A percentile compares a stretch with the other conserved stretches of the same genome.
Conservation (phyloP, 2,888 invertebrate genomes). For the Cotesia congregata region DNA sequence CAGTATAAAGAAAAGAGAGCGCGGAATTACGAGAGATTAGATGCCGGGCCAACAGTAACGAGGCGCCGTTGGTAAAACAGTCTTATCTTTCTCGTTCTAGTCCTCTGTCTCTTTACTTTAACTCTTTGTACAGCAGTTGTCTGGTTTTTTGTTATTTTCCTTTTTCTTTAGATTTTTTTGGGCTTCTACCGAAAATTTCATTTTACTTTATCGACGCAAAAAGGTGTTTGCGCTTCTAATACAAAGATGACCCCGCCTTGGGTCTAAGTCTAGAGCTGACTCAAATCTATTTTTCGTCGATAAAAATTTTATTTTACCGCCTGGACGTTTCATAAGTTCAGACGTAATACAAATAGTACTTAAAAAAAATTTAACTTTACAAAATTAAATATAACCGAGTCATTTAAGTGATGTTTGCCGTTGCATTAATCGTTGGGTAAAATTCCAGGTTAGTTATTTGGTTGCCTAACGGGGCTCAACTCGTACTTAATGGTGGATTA, state of each 20-base stretch:
- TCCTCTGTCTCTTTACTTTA: slow-evolving; percentile 26
- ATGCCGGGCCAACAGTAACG: slow-evolving; percentile 58
- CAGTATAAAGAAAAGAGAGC: slow-evolving; percentile 46
- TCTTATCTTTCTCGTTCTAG: slow-evolving; percentile 36
- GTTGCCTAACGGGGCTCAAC: background rate
- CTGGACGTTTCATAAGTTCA: background rate
- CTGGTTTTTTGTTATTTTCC: background rate
- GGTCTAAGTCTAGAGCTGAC: slow-evolving; percentile 21
- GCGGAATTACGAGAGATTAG: slow-evolving; percentile 62
- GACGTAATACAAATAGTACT: too few relatives aligned
- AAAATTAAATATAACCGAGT: background rate
- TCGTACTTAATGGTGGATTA: background rate
- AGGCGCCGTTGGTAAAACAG: slow-evolving; percentile 61
- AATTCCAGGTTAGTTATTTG: background rate
- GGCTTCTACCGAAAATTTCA: slow-evolving; percentile 19
- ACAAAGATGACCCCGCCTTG: slow-evolving; percentile 32
- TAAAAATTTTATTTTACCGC: background rate
- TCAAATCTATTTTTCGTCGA: slow-evolving; percentile 31
- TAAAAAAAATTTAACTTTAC: too few relatives aligned
- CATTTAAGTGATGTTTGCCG: background rate
- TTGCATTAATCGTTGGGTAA: background rate
- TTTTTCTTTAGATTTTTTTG: background rate
- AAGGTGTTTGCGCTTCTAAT: slow-evolving; percentile 11
- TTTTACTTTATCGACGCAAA: slow-evolving; percentile 33
- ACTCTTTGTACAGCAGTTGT: background rate